Percentiles rank a stretch among this genome's conserved stretches.
Evolutionary conservation across 1,140 invertebrate genomes (phyloP).

Genomic region (Vollenhovia emeryi): DNA sequence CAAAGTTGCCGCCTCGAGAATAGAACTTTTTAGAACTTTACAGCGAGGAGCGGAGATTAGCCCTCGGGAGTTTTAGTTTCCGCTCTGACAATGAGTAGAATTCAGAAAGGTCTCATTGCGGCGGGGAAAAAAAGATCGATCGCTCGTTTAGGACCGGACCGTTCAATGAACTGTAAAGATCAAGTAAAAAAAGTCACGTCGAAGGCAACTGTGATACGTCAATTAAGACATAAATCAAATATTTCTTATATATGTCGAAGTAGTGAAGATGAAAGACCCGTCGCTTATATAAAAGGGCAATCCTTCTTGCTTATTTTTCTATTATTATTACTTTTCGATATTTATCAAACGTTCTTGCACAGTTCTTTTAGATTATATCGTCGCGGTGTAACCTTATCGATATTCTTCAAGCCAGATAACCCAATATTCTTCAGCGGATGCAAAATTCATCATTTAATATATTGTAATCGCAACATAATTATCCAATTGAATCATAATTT

Average conservation of each 20-base stretch:
- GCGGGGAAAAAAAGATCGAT: slow-evolving; percentile 58
- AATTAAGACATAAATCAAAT: slow-evolving; percentile 1
- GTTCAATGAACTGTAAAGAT: slow-evolving; percentile 7
- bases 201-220: not conserved
- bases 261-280: not conserved
- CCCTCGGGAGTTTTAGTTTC: slow-evolving; percentile 71
- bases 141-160: slow-evolving; percentile 13
- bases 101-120: slow-evolving; percentile 64
- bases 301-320: not conserved
- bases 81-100: slow-evolving; percentile 69
- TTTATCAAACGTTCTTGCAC: not conserved
- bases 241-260: not conserved
- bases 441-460: not conserved
- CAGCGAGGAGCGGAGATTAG: slow-evolving; percentile 68
- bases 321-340: not conserved
- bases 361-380: not conserved
- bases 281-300: not conserved
- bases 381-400: not conserved
- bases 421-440: not conserved
- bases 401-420: not conserved
- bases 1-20: slow-evolving; percentile 64
- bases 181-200: not conserved
- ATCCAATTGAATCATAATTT: not conserved
- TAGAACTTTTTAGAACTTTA: slow-evolving; percentile 72
- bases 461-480: not conserved